Base-by-base conservation (phyloP, 2,113 vertebrate genomes). In the Pelecanus crispus region DNA sequence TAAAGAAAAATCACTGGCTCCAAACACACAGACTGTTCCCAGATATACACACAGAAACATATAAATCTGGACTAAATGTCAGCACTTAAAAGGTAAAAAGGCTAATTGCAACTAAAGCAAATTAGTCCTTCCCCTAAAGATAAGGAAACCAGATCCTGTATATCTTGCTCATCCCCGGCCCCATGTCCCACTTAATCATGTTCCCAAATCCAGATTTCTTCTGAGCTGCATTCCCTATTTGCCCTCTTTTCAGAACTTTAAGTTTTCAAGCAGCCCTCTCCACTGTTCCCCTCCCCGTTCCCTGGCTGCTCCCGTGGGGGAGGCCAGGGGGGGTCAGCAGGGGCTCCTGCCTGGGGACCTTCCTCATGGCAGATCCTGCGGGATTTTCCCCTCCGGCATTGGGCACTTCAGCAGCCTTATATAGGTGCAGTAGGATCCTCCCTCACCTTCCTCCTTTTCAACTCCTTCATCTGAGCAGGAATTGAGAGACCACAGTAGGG, bases 41-140 rank as follows among this genome's bases (percentile, higher is more conserved):
- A 88, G 94, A 47, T 84, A 73, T 5, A 59, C 65, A 31, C 80
- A 21, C 77, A 88, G 73, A 50, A 88, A 74, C 13, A 13, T 53
- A 78, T 80, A 88, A 92, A 91, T 92, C 80, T 63, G 80, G 21
- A 22, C 1, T 8, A 75, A 90, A 88, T 63, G 38, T 88, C 94
- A 94, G 68, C 86, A 56, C 90, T 82, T 88, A 17, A 1, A 40
- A 93, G 80, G 80, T 50, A 74, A 86, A 90, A 88, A 83, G 47
- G 55, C 59, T 95, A 87, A 95, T 79, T 95, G 88, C 86, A 83
- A 22, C 44, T 50, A 32, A 86, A 96, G 73, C 65, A 92, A 94
- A 82, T 96, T 26, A 91, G 15, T 44, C 34, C 61, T 94, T 96
- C 56, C 83, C 59, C 61, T 75, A 36, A 79, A 89, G 80, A 81